Conservation (phyloP, 1,140 invertebrate genomes). For the Halyomorpha halys region DNA sequence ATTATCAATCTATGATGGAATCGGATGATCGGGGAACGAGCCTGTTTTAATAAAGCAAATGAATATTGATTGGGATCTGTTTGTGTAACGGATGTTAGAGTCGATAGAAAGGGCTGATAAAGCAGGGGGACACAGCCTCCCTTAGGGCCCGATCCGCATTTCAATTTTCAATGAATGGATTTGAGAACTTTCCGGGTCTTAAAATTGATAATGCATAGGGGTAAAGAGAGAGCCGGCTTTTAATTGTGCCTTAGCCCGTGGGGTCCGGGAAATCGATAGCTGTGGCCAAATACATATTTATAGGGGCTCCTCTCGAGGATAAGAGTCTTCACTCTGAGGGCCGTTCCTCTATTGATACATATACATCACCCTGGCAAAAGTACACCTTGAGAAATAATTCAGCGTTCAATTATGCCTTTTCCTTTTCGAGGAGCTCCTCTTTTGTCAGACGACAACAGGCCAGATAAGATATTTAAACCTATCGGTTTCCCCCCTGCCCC, state of each 20-base stretch:
- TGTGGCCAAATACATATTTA: conserved; percentile 7
- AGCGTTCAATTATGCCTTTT: conserved; percentile 22
- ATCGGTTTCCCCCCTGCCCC: neutral
- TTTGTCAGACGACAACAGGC: conserved; percentile 7
- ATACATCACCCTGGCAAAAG: conserved; percentile 20
- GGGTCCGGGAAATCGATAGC: neutral
- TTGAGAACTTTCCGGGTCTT: conserved; percentile 16
- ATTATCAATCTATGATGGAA: too few relatives aligned
- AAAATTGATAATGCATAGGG: conserved; percentile 16
- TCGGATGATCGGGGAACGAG: too few relatives aligned
- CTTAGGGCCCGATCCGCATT: conserved; percentile 3
- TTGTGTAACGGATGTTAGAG: too few relatives aligned
- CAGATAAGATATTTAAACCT: conserved; percentile 17
- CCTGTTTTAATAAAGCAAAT: too few relatives aligned
- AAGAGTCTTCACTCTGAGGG: conserved; percentile 9
- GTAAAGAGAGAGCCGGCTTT: conserved; percentile 7
- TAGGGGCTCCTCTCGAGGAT: neutral
- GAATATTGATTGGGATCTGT: too few relatives aligned
- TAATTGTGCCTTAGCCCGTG: conserved; percentile 6
- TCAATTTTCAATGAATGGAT: conserved; percentile 16
- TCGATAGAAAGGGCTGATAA: too few relatives aligned
- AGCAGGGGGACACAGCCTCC: too few relatives aligned
- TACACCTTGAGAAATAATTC: conserved; percentile 20
- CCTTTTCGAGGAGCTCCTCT: neutral
- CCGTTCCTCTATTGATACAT: conserved; percentile 22